These are phyloP conservation scores for Aricia agestis DNA, from an alignment of 1,140 invertebrate genomes.

Conservation along the genomic window DNA sequence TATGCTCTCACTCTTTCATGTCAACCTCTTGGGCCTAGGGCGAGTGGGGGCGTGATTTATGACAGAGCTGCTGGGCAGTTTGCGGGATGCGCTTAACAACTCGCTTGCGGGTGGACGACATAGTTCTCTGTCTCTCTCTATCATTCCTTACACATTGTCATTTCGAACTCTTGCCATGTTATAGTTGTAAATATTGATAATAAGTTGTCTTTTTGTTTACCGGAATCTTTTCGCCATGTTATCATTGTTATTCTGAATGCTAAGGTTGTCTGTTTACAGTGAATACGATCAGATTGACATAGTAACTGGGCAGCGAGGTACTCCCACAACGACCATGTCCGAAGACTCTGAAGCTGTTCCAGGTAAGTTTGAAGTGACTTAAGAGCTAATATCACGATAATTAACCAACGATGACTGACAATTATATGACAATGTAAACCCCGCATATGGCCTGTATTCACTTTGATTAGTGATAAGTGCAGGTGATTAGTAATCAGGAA, in stretches of 20 bases:
- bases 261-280: conserved; percentile 33
- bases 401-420: no score
- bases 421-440: no score
- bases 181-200: no score
- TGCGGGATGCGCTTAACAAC: conserved; percentile 82
- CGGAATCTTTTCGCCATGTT: no score
- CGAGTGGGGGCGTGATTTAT: no score
- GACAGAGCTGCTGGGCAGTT: conserved; percentile 78
- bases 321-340: conserved; percentile 36
- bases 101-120: conserved; percentile 79
- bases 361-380: conserved; percentile 34
- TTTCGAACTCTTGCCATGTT: neutral
- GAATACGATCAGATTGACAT: conserved; percentile 66
- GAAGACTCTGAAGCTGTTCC: conserved; percentile 43
- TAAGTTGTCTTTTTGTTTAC: no score
- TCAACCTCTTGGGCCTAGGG: conserved; percentile 80
- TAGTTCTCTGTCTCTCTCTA: neutral
- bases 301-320: conserved; percentile 52
- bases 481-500: no score
- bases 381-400: no score
- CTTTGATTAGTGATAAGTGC: no score
- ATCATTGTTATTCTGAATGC: no score
- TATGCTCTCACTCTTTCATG: no score
- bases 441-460: no score
- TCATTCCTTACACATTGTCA: neutral